Evolutionary conservation across 1,140 invertebrate genomes (phyloP), one percentile per base, ranked within the genome.

Genomic region (Cotesia typhae): DNA sequence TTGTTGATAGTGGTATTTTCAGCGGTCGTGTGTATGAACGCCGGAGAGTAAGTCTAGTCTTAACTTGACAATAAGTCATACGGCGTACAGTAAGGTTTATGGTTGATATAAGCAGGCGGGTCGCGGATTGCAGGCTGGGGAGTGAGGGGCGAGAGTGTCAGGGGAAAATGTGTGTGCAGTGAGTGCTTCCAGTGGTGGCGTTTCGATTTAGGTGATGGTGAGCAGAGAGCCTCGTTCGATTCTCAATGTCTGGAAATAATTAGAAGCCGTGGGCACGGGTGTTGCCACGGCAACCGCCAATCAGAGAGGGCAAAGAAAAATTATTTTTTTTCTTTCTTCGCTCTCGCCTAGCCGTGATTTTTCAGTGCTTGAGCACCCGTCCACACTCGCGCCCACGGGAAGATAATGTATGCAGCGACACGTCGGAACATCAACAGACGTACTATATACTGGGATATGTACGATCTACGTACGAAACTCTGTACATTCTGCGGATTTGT

Each of bases 181-280:
- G 59, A 41, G 77, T 77, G 80, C 81, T 84, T 28, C 4, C 41
- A 47, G 41, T 67, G 67, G 64, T 28, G 60, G n/a, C 55, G 28
- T 77, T 77, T 78, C 82, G 84, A 83, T 83, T 78, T 52, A 72
- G 80, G 77, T 67, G 41, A 47, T 47, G 79, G 77, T 77, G 76
- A 28, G 28, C 28, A 28, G 28, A 78, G 75, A 75, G 83, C 86
- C 41, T 87, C 82, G 85, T 87, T 87, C 85, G 86, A 87, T 87
- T 87, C 84, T 87, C 86, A 86, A 85, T 87, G 86, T 87, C 86
- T 87, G 86, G 86, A 86, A 87, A 85, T 87, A 87, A 87, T 87
- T 87, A 87, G 84, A 87, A 84, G 81, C 81, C 67, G 66, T 53
- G 79, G 75, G 81, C 79, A 79, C 80, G 82, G 85, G 84, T 84